Evolutionary conservation across 2,113 vertebrate genomes (phyloP).

Genomic region (Reinhardtius hippoglossoides): DNA sequence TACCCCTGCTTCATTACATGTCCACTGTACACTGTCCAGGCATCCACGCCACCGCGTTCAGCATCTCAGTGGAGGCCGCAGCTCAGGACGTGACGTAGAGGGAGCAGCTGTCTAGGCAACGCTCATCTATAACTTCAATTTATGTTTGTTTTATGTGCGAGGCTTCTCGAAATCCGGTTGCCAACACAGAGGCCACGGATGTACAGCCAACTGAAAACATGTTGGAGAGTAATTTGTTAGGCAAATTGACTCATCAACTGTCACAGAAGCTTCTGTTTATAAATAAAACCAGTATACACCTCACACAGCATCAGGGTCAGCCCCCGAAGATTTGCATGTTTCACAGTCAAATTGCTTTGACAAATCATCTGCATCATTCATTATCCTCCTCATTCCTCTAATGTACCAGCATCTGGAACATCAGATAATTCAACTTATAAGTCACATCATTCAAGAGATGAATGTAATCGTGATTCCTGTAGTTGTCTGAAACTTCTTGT

Average conservation of each 20-base stretch:
- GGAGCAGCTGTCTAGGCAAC: slow-evolving; percentile 54
- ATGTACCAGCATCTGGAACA: slow-evolving; percentile 4
- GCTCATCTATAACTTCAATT: slow-evolving; percentile 21
- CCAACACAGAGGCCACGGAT: slow-evolving; percentile 28
- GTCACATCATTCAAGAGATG: slow-evolving; percentile 13
- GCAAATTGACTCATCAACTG: slow-evolving; percentile 75
- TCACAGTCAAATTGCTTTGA: slow-evolving; percentile 70
- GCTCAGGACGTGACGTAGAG: slow-evolving; percentile 56
- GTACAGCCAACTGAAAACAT: slow-evolving; percentile 52
- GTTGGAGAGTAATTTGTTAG: slow-evolving; percentile 71
- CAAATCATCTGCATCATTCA: slow-evolving; percentile 54
- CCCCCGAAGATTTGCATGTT: slow-evolving; percentile 66
- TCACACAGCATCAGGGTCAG: slow-evolving; percentile 40
- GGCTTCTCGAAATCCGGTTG: slow-evolving; percentile 16
- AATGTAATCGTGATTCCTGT: not conserved
- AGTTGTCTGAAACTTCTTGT: slow-evolving; percentile 13
- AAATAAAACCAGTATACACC: slow-evolving; percentile 48
- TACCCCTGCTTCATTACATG: slow-evolving; percentile 59
- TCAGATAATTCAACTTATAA: not conserved
- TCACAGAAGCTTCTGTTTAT: slow-evolving; percentile 55
- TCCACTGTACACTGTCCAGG: slow-evolving; percentile 74
- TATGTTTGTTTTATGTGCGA: slow-evolving; percentile 3
- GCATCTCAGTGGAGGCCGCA: slow-evolving; percentile 39
- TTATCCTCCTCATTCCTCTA: slow-evolving; percentile 33
- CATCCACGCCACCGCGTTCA: slow-evolving; percentile 60